A percentile compares a stretch with the other conserved stretches of the same genome.
phyloP scores from a whole-genome alignment of 2,797 vertebrate genomes.

The Sarcoramphus papa region DNA sequence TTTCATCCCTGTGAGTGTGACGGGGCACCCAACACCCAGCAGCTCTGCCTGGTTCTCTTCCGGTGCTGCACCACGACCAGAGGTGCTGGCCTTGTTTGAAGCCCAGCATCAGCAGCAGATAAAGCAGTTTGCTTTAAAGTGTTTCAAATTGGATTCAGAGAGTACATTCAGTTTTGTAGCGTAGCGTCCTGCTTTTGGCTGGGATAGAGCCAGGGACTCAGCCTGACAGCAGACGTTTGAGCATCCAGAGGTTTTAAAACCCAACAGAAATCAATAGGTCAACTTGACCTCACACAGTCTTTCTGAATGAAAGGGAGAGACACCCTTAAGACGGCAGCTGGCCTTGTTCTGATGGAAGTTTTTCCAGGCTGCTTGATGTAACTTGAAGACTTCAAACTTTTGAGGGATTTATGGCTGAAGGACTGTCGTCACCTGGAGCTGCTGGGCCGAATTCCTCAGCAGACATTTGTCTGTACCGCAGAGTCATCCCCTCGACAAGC shows the following conservation, averaged over 20 bases:
- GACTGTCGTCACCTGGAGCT: neutral
- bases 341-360: neutral
- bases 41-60: neutral
- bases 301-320: neutral
- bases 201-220: neutral
- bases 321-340: neutral
- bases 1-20: neutral
- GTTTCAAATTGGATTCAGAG: neutral
- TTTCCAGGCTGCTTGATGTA: neutral
- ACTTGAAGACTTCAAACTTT: neutral
- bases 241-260: neutral
- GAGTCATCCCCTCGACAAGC: rapidly evolving
- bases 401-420: neutral
- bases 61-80: neutral
- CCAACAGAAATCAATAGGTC: neutral
- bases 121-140: neutral
- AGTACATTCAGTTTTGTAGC: neutral
- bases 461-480: neutral
- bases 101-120: neutral
- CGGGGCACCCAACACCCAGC: neutral
- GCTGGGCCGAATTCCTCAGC: neutral
- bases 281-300: neutral
- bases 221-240: neutral
- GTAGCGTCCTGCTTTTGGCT: neutral
- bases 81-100: neutral